Percentiles rank a stretch among this genome's conserved stretches.
These are phyloP conservation scores for Nycticebus coucang DNA, from an alignment of 2,113 vertebrate species.

Conservation along the genomic window DNA sequence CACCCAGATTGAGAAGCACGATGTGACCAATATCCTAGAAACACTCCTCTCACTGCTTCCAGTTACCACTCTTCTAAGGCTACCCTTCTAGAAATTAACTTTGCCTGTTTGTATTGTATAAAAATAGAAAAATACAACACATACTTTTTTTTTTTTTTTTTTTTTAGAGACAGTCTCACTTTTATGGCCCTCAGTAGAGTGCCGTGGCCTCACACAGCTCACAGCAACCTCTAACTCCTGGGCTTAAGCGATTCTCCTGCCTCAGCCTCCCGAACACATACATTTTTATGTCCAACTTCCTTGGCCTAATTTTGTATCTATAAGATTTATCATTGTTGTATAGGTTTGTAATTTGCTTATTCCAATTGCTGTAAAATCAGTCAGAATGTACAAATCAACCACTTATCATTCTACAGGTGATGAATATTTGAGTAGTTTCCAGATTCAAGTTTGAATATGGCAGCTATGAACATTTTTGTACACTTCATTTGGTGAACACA, in stretches of 20 bases:
- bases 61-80: neutral
- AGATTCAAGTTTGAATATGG: neutral
- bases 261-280: too few species aligned
- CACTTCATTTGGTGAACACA: neutral
- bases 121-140: neutral
- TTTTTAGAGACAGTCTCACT: too few species aligned
- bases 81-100: neutral
- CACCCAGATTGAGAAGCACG: neutral
- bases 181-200: too few species aligned
- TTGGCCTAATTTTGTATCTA: neutral
- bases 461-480: neutral
- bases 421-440: neutral
- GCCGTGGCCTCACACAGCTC: too few species aligned
- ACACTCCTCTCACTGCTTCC: neutral
- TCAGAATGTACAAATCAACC: neutral
- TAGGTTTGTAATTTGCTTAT: neutral
- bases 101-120: neutral
- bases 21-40: neutral
- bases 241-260: too few species aligned
- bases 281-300: neutral
- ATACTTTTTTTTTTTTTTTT: too few species aligned
- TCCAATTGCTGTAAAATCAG: neutral
- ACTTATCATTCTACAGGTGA: neutral
- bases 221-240: too few species aligned
- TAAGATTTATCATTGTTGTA: neutral